Base-by-base conservation (phyloP, 2,113 vertebrate genomes). In the Fulmarus glacialis region DNA sequence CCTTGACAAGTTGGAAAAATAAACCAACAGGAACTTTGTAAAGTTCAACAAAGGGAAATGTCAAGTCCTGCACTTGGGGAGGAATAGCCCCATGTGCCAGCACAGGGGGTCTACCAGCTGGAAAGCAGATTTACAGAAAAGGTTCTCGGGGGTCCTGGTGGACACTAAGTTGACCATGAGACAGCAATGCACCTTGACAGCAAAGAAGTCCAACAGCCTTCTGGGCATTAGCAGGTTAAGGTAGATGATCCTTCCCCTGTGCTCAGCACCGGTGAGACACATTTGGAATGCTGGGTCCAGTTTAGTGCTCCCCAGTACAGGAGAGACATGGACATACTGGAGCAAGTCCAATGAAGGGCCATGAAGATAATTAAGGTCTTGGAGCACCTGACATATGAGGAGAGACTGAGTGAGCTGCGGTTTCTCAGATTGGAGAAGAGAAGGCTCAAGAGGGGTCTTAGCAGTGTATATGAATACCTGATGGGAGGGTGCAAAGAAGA, bases 81-180 rank as follows among this genome's bases (percentile, higher is more conserved):
- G 6, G 12, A 73, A 42, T 34, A 87, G 8, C 15, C 12, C 4
- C 22, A 30, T 36, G 22, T 58, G 43, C 16, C 23, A 43, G 29
- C 12, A 82, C 18, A 77, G 32, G 6, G 9, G 9, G 14, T 36
- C 42, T 71, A n/a, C 32, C 29, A 55, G 3, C 18, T 62, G 29
- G 52, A 83, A 74, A 68, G 38, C 12, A 68, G 64, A 50, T 56
- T 72, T 47, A 56, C 26, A 78, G 59, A 67, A 87, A 47, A 63
- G 5, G 8, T 62, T 93, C 47, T 58, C 0, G 0, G 17, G 3
- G 8, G 3, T 73, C 16, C 29, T 36, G 6, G 4, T 45, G 15
- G 21, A 29, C 32, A 32, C 5, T 12, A 34, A 67, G 15, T 16
- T 63, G 24, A 63, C n/a, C 11, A 26, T 18, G 13, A 90, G 12